Conservation (phyloP, 2,888 invertebrate genomes). For the Synergus umbraculus region DNA sequence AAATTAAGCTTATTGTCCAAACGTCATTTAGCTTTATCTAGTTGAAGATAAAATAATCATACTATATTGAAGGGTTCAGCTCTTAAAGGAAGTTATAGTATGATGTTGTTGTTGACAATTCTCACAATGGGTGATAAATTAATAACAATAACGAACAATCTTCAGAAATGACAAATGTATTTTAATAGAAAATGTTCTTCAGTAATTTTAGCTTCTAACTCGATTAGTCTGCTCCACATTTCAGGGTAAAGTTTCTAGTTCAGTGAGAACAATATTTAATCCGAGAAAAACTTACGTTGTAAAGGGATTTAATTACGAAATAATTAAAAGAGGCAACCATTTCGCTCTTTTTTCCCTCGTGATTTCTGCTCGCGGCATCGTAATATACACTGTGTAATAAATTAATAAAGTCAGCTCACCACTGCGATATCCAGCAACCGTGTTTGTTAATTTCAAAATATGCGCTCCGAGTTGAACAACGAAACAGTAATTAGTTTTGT, state of each 20-base stretch:
- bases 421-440: constrained; percentile 61
- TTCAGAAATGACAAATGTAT: neutral
- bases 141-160: neutral
- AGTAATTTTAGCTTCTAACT: neutral
- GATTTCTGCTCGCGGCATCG: constrained; percentile 57
- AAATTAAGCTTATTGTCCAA: constrained; percentile 67
- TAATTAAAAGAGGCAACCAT: constrained; percentile 70
- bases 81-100: constrained; percentile 28
- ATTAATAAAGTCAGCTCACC: constrained; percentile 72
- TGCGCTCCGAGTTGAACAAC: constrained; percentile 37
- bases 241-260: constrained; percentile 19
- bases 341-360: constrained; percentile 46
- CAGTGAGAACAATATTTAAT: constrained; percentile 53
- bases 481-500: constrained; percentile 66
- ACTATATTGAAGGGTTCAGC: constrained; percentile 20
- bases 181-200: neutral
- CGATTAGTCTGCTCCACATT: constrained; percentile 49
- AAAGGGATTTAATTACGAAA: constrained; percentile 68
- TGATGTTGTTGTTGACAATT: neutral
- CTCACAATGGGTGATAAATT: neutral
- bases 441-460: constrained; percentile 66
- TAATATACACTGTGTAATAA: constrained; percentile 71
- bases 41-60: constrained; percentile 67
- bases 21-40: constrained; percentile 58
- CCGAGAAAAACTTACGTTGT: constrained; percentile 49